Evolutionary conservation across 2,797 vertebrate species (phyloP), one percentile per base, ranked within the genome.

Genomic region (Melanotaenia boesemani): DNA sequence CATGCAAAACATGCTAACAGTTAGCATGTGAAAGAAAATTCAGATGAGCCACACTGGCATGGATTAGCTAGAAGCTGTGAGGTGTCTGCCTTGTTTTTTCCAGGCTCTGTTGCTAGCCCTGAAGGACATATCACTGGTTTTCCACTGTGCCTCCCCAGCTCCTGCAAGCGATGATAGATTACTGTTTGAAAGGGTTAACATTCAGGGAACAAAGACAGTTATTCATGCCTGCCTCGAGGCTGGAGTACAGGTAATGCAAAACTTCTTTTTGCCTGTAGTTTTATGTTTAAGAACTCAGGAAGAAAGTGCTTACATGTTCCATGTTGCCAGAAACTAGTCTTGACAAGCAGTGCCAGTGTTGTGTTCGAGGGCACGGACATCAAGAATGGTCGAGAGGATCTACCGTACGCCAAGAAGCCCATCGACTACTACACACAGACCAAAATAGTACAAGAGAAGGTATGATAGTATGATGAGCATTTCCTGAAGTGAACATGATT

Each of bases 401-500:
- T 97, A 5, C 98, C 97, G 0, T 99, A 99, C 2, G 97, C 98
- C 30, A 92, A 82, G 62, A 97, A 94, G 5, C 97, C 98, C 5
- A 97, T 99, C 0, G 98, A 99, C 89, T 99, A 96, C 88, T 99
- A 99, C 91, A 99, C 98, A 4, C 92, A 97, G 89, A 99, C 97
- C 6, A 99, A 99, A 93, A 99, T 99, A 84, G 86, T 96, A 1
- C 98, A 99, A 83, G 98, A 99, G 77, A 97, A 94, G 95, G 98
- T 99, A 84, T 24, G 67, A 58, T 24, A n/a, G 1, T 16, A 10
- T 50, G n/a, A n/a, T 12, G 26, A 37, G 32, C 1, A 4, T 26
- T n/a, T 61, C 2, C 39, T 41, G 39, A 44, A 16, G 15, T 16
- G 41, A 6, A 44, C 39, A 16, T 41, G 39, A 15, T 41, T 41